A percentile compares a stretch with the other conserved stretches of the same genome.
Evolutionary conservation across 30 jellyfish, hydroid and myxozoan genomes (phyloP).

Genomic region (Haliclystus octoradiatus): DNA sequence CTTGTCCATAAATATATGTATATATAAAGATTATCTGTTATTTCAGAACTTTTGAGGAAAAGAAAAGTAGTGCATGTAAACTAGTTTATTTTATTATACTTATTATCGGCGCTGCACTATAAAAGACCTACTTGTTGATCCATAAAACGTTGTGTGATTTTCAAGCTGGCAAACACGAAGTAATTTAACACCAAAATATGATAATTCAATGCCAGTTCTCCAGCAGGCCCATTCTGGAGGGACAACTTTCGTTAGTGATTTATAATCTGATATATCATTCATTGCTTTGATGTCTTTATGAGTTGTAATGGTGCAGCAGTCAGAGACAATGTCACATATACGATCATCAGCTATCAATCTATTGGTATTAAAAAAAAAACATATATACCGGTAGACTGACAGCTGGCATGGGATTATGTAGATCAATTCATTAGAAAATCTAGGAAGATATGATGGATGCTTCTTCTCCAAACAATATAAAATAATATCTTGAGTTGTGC

Average conservation of each 20-base stretch:
- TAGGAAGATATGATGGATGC: too few species aligned
- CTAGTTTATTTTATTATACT: neutral
- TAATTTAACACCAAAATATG: slow-evolving; percentile 86
- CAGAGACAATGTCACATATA: slow-evolving; percentile 50
- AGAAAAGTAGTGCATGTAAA: too few species aligned
- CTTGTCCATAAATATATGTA: too few species aligned
- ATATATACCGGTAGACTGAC: too few species aligned
- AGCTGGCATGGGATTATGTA: too few species aligned
- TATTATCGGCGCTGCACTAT: slow-evolving; percentile 51
- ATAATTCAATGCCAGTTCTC: slow-evolving; percentile 89
- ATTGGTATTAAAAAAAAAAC: too few species aligned
- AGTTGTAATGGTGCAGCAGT: slow-evolving; percentile 46
- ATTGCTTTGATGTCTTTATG: slow-evolving; percentile 18
- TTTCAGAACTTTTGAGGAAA: too few species aligned
- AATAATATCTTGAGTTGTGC: too few species aligned
- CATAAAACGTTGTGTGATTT: slow-evolving; percentile 38
- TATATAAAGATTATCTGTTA: too few species aligned
- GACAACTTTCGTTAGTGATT: slow-evolving; percentile 62
- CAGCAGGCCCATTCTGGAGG: slow-evolving; percentile 99
- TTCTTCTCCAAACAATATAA: too few species aligned
- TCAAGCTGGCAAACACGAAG: slow-evolving; percentile 85
- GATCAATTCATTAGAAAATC: too few species aligned
- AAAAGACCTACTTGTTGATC: too few species aligned
- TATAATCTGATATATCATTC: slow-evolving; percentile 21
- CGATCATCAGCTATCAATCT: slow-evolving; percentile 90